Percentiles rank a stretch among this genome's conserved stretches.
phyloP scores from a whole-genome alignment of 2,113 vertebrate genomes.

The Siphamia tubifer region DNA sequence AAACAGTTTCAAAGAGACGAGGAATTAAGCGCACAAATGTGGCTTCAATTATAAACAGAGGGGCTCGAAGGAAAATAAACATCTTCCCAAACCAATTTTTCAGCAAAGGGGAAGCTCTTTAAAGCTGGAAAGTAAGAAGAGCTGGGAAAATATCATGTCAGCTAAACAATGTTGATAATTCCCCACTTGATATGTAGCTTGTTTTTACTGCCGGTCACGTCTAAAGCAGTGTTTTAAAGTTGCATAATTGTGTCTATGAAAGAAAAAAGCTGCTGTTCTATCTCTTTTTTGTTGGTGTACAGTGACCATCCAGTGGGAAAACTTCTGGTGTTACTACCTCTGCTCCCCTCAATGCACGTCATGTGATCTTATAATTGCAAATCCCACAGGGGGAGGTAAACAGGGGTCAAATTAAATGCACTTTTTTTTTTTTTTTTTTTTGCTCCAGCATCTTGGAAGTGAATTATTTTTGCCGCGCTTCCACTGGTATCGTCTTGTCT shows the following conservation, averaged over 20 bases:
- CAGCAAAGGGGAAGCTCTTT: conserved; percentile 66
- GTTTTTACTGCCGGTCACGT: conserved; percentile 31
- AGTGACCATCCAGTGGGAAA: conserved; percentile 55
- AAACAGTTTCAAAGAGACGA: conserved; percentile 62
- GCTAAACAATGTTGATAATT: conserved; percentile 61
- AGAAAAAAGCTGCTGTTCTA: conserved; percentile 36
- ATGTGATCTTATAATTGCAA: conserved; percentile 54
- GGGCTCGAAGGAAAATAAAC: conserved; percentile 72
- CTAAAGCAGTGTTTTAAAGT: conserved; percentile 62
- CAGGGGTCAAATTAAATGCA: conserved; percentile 39
- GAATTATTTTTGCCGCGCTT: conserved; percentile 25
- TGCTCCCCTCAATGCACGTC: conserved; percentile 19
- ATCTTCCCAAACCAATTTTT: conserved; percentile 63
- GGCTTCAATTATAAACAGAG: conserved; percentile 66
- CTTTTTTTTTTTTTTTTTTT: conserved; percentile 13
- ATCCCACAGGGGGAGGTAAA: conserved; percentile 37
- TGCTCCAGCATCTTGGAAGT: conserved; percentile 13
- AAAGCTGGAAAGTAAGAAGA: conserved; percentile 46
- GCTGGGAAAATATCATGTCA: conserved; percentile 62
- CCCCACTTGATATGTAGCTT: conserved; percentile 62
- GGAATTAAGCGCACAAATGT: conserved; percentile 70
- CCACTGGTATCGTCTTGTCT: too few species aligned
- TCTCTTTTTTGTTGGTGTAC: conserved; percentile 29
- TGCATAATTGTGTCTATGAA: conserved; percentile 64
- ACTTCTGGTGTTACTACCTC: conserved; percentile 38